These are phyloP conservation scores for Rhynchophorus ferrugineus DNA, from an alignment of 1,140 invertebrate species.

Conservation along the genomic window DNA sequence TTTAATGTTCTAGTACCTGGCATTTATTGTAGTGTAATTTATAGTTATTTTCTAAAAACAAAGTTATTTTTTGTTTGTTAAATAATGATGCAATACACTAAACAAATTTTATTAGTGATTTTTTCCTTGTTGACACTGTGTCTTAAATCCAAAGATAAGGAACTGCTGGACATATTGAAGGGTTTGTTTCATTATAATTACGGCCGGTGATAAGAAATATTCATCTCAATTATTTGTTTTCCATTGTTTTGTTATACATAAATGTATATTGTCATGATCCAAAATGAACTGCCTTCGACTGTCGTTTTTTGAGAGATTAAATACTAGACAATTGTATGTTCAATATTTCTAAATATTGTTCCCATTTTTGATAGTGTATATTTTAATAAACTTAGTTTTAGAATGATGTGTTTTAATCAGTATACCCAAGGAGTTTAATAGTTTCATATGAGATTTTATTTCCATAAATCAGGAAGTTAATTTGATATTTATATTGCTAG, in stretches of 20 bases:
- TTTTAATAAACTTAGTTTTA: constrained; percentile 28
- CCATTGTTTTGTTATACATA: too few relatives aligned
- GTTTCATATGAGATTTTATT: too few relatives aligned
- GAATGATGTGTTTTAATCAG: constrained; percentile 4
- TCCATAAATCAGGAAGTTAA: too few relatives aligned
- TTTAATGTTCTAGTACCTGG: constrained; percentile 51
- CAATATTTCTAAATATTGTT: constrained; percentile 22
- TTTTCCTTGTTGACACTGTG: not conserved
- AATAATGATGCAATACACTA: constrained; percentile 1
- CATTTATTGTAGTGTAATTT: constrained; percentile 29
- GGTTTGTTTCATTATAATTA: too few relatives aligned
- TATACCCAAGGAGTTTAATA: too few relatives aligned
- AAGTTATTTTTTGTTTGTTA: constrained; percentile 6
- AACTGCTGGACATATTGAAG: not conserved
- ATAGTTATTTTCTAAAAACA: constrained; percentile 11
- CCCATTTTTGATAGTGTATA: constrained; percentile 29
- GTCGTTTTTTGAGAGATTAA: constrained; percentile 1
- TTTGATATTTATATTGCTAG: too few relatives aligned
- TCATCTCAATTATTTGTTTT: too few relatives aligned
- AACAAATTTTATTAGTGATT: constrained; percentile 2
- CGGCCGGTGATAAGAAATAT: too few relatives aligned
- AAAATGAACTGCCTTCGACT: constrained; percentile 2
- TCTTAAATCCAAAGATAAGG: not conserved
- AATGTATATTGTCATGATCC: too few relatives aligned
- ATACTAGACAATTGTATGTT: constrained; percentile 5